phyloP scores from a whole-genome alignment of 1,140 invertebrate species.

The Drosophila sp. region DNA sequence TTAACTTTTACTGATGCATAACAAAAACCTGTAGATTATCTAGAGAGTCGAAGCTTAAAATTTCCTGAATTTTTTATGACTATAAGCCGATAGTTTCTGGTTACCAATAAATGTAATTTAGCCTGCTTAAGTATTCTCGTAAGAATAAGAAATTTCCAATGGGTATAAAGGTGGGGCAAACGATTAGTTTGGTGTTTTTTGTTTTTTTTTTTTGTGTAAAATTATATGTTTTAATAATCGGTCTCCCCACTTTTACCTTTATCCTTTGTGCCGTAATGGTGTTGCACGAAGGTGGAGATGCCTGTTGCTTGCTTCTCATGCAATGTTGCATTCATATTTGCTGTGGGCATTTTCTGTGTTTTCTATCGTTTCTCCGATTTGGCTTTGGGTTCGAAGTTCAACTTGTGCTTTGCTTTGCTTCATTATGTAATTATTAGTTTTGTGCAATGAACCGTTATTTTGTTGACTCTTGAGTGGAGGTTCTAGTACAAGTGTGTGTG shows the following conservation, averaged over 20 bases:
- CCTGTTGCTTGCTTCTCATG: constrained; percentile 1
- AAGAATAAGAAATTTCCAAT: too few species aligned
- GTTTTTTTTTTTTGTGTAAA: too few species aligned
- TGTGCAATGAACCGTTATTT: constrained; percentile 75
- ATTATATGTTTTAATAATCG: neutral
- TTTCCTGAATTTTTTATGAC: too few species aligned
- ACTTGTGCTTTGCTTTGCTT: constrained; percentile 62
- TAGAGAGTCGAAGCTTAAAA: too few species aligned
- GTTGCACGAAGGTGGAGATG: neutral
- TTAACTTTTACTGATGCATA: too few species aligned
- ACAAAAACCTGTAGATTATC: too few species aligned
- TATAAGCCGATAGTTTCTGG: too few species aligned
- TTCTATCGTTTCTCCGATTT: neutral
- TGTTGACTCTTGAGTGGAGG: constrained; percentile 28
- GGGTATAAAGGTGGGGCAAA: too few species aligned
- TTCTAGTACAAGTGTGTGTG: constrained; percentile 35
- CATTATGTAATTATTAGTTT: constrained; percentile 79
- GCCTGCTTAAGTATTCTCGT: too few species aligned
- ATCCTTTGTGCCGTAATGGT: neutral
- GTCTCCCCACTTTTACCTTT: neutral
- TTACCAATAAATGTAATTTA: too few species aligned
- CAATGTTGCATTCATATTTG: constrained; percentile 4
- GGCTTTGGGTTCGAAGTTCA: constrained; percentile 53
- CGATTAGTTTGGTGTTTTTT: too few species aligned
- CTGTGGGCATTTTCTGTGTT: neutral